These are phyloP conservation scores for Camelus dromedarius DNA, from an alignment of 2,113 vertebrate genomes.

Conservation along the genomic window DNA sequence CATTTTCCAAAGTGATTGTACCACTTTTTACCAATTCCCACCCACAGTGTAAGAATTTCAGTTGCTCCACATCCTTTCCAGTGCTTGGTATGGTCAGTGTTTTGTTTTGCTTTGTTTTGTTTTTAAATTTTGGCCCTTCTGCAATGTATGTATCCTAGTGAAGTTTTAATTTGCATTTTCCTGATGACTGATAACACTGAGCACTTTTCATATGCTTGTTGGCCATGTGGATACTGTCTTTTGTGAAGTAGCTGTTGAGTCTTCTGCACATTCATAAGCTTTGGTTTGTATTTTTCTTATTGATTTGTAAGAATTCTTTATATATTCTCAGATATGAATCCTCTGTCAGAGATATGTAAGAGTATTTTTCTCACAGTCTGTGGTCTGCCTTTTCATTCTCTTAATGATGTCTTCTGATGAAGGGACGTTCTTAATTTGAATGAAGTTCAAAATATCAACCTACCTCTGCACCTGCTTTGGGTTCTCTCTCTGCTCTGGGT, in stretches of 20 bases:
- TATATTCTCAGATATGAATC: neutral
- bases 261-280: neutral
- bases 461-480: neutral
- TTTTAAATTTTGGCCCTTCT: neutral
- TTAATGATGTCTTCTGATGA: slow-evolving; percentile 32
- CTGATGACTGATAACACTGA: neutral
- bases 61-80: neutral
- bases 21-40: neutral
- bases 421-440: neutral
- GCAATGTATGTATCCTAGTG: neutral
- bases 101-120: neutral
- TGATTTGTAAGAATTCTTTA: slow-evolving; percentile 8
- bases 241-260: neutral
- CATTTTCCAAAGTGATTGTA: neutral
- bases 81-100: neutral
- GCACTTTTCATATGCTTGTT: neutral
- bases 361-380: slow-evolving; percentile 10
- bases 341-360: neutral
- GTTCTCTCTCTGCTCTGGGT: neutral
- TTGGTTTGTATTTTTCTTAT: neutral
- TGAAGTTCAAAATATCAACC: neutral
- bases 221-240: neutral
- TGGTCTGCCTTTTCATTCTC: slow-evolving; percentile 18
- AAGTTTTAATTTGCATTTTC: slow-evolving; percentile 30
- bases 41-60: neutral